Evolutionary conservation across 2,113 vertebrate genomes (phyloP).

Genomic region (Pseudonaja textilis): DNA sequence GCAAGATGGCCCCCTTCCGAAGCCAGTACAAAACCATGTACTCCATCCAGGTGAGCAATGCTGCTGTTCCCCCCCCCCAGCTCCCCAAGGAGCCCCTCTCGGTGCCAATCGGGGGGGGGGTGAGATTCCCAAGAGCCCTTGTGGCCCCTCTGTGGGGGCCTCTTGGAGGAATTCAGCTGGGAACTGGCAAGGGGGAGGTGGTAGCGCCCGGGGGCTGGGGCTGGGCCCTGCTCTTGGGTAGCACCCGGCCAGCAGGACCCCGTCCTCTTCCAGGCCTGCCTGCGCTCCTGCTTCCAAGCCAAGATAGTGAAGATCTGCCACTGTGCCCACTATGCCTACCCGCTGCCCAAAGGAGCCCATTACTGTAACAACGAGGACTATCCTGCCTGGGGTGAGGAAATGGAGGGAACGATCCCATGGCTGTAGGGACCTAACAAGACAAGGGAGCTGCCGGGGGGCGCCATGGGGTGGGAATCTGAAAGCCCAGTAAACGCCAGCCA

Average conservation of each 20-base stretch:
- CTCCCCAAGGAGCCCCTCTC: too few relatives aligned
- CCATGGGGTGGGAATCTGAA: background rate
- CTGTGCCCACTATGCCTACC: slow-evolving; percentile 75
- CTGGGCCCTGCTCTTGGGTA: background rate
- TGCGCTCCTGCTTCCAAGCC: slow-evolving; percentile 78
- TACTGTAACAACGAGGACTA: slow-evolving; percentile 73
- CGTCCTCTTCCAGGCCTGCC: slow-evolving; percentile 68
- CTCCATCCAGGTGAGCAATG: slow-evolving; percentile 5
- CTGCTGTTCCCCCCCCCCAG: too few relatives aligned
- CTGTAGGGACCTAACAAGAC: background rate
- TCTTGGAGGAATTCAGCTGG: background rate
- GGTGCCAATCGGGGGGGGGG: background rate
- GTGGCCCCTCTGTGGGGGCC: background rate
- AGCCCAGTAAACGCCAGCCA: background rate
- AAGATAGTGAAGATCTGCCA: slow-evolving; percentile 67
- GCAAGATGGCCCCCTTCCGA: background rate
- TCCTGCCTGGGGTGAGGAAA: slow-evolving; percentile 74
- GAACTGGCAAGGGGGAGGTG: background rate
- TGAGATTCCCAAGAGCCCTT: background rate
- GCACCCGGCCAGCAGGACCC: background rate
- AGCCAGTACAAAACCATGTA: background rate
- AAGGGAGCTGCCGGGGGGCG: background rate
- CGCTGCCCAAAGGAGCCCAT: slow-evolving; percentile 59
- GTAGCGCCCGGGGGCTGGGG: background rate
- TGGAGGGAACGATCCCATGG: accelerated